Conservation (phyloP, 2,113 vertebrate species). For the Ctenomys sociabilis region DNA sequence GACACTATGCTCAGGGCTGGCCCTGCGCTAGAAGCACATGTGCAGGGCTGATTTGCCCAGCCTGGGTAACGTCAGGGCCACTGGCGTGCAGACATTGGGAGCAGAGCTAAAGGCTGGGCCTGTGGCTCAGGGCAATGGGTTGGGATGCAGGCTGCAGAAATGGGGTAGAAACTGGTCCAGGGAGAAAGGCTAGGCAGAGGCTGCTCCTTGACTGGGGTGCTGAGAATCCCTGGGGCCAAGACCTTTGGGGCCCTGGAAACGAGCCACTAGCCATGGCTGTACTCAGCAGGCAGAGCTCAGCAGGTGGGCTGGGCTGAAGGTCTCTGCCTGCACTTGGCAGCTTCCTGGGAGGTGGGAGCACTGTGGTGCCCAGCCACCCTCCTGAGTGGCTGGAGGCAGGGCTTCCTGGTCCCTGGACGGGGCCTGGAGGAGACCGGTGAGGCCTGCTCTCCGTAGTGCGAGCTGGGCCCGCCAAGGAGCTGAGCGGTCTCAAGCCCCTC, state of each 20-base stretch:
- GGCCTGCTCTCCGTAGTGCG: neutral
- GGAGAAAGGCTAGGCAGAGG: neutral
- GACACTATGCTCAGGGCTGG: too few relatives aligned
- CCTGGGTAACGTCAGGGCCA: rapidly evolving
- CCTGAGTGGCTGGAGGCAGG: rapidly evolving
- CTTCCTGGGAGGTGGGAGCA: neutral
- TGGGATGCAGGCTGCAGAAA: neutral
- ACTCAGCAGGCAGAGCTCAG: neutral
- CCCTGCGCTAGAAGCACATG: rapidly evolving
- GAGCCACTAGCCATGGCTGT: neutral
- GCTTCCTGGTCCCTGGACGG: too few relatives aligned
- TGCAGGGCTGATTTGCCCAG: neutral
- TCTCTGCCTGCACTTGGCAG: neutral
- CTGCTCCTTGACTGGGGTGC: neutral
- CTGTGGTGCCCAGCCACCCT: neutral
- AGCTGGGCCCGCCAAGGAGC: neutral
- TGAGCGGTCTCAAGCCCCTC: too few relatives aligned
- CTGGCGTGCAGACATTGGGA: neutral
- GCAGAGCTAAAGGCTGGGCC: rapidly evolving
- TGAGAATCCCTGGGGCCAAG: neutral
- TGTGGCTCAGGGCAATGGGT: rapidly evolving
- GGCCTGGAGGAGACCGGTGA: neutral
- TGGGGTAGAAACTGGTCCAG: neutral
- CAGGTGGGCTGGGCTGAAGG: too few relatives aligned
- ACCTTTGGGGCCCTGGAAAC: neutral